A percentile compares a stretch with the other conserved stretches of the same genome.
Evolutionary conservation across 2,797 vertebrate genomes (phyloP).

Genomic region (Champsocephalus esox): DNA sequence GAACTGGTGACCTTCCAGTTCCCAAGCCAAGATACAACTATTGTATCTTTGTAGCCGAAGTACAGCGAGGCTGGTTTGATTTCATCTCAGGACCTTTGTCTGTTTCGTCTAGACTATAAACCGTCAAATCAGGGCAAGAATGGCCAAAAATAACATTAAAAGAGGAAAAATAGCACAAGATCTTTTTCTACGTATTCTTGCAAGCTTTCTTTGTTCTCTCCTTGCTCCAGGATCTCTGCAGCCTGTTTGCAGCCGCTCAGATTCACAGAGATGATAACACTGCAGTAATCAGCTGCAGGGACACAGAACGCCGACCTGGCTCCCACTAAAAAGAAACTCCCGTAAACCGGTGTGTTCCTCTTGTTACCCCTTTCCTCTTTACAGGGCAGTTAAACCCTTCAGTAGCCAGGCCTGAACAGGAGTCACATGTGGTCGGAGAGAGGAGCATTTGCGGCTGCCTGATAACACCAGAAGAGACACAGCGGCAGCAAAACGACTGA

Average conservation of each 20-base stretch:
- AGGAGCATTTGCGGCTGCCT: neutral
- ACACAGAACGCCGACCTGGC: conserved; percentile 52
- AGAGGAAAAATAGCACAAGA: neutral
- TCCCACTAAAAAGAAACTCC: conserved; percentile 52
- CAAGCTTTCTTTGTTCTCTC: neutral
- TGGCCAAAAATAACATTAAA: neutral
- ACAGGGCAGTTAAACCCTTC: conserved; percentile 8
- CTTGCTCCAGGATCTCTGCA: conserved; percentile 4
- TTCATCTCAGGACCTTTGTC: too few relatives aligned
- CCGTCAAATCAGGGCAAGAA: neutral
- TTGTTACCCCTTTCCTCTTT: conserved; percentile 36
- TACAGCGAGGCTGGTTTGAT: too few relatives aligned
- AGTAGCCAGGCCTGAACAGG: conserved; percentile 9
- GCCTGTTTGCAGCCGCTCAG: conserved; percentile 53
- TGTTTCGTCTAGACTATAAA: neutral
- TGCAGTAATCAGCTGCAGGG: conserved; percentile 48
- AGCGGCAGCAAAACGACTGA: neutral
- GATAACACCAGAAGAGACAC: conserved; percentile 6
- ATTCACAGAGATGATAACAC: conserved; percentile 39
- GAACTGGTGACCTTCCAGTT: too few relatives aligned
- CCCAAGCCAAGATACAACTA: too few relatives aligned
- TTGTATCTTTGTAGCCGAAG: too few relatives aligned
- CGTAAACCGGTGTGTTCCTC: conserved; percentile 18
- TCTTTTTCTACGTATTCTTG: neutral
- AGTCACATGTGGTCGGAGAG: conserved; percentile 5